Evolutionary conservation across 2,797 vertebrate genomes (phyloP), one percentile per base, ranked within the genome.

Genomic region (Argya squamiceps): DNA sequence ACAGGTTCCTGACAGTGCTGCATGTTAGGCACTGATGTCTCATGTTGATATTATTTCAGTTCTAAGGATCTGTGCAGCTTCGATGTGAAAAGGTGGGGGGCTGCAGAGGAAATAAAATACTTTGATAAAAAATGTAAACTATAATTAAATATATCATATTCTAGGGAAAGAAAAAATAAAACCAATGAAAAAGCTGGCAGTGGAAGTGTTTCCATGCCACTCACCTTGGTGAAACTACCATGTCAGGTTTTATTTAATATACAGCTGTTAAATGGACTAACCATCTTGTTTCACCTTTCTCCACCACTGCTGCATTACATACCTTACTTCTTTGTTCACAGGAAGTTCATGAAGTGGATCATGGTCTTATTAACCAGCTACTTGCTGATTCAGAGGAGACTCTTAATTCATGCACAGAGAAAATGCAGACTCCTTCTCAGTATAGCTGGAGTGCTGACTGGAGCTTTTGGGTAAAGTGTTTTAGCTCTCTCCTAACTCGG

Each of bases 401-500:
- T 94, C 69, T 94, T 67, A 68, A 62, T 71, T 88, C 84, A 10
- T 50, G 77, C 90, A 47, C 95, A 88, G 97, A 97, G 93, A 98
- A 97, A 90, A 98, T 97, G 89, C 97, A 97, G 64, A 55, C 88
- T 53, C 95, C 97, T 53, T 84, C 94, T 95, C 92, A 95, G 29
- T 95, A 97, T 60, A 98, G 96, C 74, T 98, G 98, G 97, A 98
- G 96, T 82, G 83, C 96, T 71, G 97, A 98, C 87, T 98, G 98
- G 98, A 98, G 93, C 74, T 97, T 97, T 95, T 97, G 97, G 96
- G 97, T 98, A 97, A 97, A 1, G 36, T 85, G 15, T 70, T 77
- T 79, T 60, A 23, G 43, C 39, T 83, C n/a, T 80, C 27, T 58
- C 46, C 32, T 65, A 62, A 46, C 6, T 74, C 50, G 43, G 29